These are phyloP conservation scores for Margarornis squamiger DNA, from an alignment of 2,797 vertebrate genomes.

Conservation along the genomic window DNA sequence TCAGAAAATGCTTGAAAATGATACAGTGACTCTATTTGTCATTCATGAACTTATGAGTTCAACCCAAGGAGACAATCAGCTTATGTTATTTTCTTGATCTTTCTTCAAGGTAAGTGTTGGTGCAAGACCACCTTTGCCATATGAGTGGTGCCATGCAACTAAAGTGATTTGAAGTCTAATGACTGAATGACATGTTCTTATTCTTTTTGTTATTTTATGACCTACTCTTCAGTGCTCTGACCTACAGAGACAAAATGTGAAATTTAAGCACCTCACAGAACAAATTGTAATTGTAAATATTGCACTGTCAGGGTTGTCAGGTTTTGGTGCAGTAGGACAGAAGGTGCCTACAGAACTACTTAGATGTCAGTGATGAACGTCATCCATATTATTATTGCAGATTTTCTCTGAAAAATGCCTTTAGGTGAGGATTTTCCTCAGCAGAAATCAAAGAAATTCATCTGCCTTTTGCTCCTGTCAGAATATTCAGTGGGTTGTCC, in stretches of 20 bases:
- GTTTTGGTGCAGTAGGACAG: not conserved
- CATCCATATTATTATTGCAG: not conserved
- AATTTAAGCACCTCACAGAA: not conserved
- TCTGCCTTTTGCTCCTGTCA: not conserved
- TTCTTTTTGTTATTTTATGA: not conserved
- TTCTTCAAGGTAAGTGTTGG: not conserved
- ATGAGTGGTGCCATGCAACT: not conserved
- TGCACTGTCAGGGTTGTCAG: not conserved
- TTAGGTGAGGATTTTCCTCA: not conserved
- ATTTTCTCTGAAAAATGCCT: not conserved
- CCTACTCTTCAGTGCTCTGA: not conserved
- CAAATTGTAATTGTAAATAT: not conserved
- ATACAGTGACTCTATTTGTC: not conserved
- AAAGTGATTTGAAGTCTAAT: not conserved
- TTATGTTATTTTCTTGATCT: not conserved
- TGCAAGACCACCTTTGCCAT: not conserved
- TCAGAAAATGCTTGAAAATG: not conserved
- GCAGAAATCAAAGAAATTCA: not conserved
- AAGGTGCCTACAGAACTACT: not conserved
- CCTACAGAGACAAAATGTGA: not conserved
- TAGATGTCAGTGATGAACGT: not conserved
- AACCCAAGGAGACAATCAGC: not conserved
- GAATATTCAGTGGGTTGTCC: not conserved
- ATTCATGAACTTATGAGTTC: not conserved
- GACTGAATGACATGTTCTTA: not conserved